phyloP scores from a whole-genome alignment of 2,113 vertebrate genomes.

The Scartelaos histophorus region DNA sequence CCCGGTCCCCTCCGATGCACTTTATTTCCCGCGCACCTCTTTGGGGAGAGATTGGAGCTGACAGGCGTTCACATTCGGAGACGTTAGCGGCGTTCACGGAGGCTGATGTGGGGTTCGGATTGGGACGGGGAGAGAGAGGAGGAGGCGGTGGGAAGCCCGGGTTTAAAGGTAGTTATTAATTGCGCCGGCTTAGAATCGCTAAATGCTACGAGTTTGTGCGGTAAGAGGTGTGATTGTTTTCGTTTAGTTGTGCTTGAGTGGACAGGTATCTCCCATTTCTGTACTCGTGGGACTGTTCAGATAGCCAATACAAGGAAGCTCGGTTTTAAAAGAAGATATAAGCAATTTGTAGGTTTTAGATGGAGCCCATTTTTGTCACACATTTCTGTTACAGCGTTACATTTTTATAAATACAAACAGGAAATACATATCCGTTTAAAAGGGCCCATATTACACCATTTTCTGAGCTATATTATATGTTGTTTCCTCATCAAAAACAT shows the following conservation, averaged over 20 bases:
- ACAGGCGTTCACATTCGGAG: slow-evolving; percentile 88
- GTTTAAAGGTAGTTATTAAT: slow-evolving; percentile 38
- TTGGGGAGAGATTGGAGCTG: slow-evolving; percentile 82
- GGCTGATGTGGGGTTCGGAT: slow-evolving; percentile 69
- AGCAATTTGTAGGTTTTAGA: too few relatives aligned
- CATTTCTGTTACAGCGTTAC: too few relatives aligned
- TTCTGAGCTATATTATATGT: too few relatives aligned
- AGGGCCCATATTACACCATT: too few relatives aligned
- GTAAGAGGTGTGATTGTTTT: background rate
- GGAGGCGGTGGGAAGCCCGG: slow-evolving; percentile 24
- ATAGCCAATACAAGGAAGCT: background rate
- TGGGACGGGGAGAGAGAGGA: slow-evolving; percentile 52
- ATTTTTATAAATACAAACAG: too few relatives aligned
- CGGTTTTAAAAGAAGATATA: too few relatives aligned
- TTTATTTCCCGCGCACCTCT: slow-evolving; percentile 80
- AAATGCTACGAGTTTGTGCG: background rate
- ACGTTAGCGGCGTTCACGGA: slow-evolving; percentile 80
- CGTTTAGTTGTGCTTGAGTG: background rate
- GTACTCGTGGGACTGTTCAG: background rate
- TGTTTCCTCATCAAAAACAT: too few relatives aligned
- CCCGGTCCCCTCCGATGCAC: slow-evolving; percentile 72
- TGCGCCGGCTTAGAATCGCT: slow-evolving; percentile 16
- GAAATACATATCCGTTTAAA: too few relatives aligned
- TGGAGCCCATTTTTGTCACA: too few relatives aligned
- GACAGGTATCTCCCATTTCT: background rate